These are phyloP conservation scores for Stegostoma tigrinum DNA, from an alignment of 2,113 vertebrate species.

Conservation along the genomic window DNA sequence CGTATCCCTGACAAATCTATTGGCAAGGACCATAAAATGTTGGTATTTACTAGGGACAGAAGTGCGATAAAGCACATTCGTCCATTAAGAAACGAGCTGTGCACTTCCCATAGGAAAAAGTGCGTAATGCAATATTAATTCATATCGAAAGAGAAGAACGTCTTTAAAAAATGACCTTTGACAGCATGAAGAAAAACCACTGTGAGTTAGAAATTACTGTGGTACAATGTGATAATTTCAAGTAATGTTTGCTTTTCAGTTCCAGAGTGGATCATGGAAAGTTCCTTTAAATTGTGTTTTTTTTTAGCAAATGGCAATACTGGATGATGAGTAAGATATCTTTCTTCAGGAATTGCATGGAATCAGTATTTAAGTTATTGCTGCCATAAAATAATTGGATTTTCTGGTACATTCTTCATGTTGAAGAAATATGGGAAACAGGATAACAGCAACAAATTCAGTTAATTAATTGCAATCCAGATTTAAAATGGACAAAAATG, in stretches of 20 bases:
- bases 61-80: not conserved
- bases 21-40: not conserved
- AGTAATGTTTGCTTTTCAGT: not conserved
- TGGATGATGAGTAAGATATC: not conserved
- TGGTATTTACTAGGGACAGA: not conserved
- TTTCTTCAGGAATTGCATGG: not conserved
- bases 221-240: not conserved
- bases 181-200: not conserved
- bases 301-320: not conserved
- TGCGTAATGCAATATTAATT: not conserved
- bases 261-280: not conserved
- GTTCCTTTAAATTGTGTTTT: not conserved
- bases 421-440: not conserved
- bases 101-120: not conserved
- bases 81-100: not conserved
- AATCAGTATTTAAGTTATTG: not conserved
- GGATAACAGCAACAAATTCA: not conserved
- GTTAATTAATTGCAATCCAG: not conserved
- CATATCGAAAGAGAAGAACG: not conserved
- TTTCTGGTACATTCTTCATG: not conserved
- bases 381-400: not conserved
- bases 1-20: not conserved
- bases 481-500: not conserved
- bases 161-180: not conserved
- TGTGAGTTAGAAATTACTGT: not conserved